Base-by-base conservation (phyloP, 35 echinoderm and acorn worm species). In the Stichopus chloronotus region DNA sequence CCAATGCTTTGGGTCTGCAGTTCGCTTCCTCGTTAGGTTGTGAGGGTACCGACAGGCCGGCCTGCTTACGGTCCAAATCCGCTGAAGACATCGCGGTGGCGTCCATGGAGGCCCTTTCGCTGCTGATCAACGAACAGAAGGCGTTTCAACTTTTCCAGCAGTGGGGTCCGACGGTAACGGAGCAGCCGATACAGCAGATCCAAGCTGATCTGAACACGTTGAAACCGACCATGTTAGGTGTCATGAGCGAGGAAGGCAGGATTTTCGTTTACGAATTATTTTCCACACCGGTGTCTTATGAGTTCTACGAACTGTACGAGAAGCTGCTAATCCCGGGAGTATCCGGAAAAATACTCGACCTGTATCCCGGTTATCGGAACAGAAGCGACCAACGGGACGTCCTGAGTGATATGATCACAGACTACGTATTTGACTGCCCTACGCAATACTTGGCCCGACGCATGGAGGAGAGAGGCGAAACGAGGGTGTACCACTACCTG, bases 181-280 rank as follows among this genome's bases (percentile, higher is more conserved):
- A 63, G 8, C 60, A 91, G 59, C 78, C 89, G 6, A 72, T 94
- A 7, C 19, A 78, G 4, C 53, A 56, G 5, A 52, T 94, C 17
- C 43, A 65, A 25, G 53, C 13, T 5, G 93, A 81, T 56, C 20
- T 71, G 6, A 90, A 90, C 25, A 0, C 80, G 5, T 57, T 55
- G 16, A 94, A 91, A 52, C 93, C 93, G 5, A 74, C 61, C 21
- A 94, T 94, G 2, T 24, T 91, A 16, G 93, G 93, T 3, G 56
- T 77, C 56, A 4, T 82, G 4, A 55, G 68, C 22, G 93, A 91
- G 25, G 93, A 94, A 76, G 93, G 76, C 5, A 80, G 93, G 19
- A 74, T 94, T 81, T 91, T 91, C 61, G 93, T 94, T 4, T 86
- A 91, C 17, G 88, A 90, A 91, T 55, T 88, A 11, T 94, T 94